Evolutionary conservation across 64 coral and sea anemone species (phyloP), one percentile per base, ranked within the genome.

Genomic region (Stichodactyla mertensii): DNA sequence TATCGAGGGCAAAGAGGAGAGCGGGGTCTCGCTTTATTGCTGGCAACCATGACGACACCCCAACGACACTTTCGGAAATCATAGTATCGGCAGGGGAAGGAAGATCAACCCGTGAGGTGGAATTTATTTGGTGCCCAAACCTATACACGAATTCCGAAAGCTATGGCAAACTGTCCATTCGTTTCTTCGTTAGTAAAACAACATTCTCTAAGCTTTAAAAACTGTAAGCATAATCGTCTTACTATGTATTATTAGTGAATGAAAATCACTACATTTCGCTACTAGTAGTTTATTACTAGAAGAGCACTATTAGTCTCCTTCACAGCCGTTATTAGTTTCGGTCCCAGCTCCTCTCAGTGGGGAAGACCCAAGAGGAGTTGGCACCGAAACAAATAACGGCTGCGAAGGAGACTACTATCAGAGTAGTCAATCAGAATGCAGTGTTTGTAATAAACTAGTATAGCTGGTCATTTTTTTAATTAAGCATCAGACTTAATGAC

Each of bases 91-190:
- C 20, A 27, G 71, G 67, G 16, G 84, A 91, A 70, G 89, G 89
- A 1, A 91, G 89, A 86, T 28, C 45, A 51, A 86, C 89, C 7
- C 22, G 89, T 8, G 89, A 91, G 59, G 57, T 91, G 15, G 89
- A 91, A 58, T 71, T 91, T 10, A 86, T 91, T 24, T 91, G 83
- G 89, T 91, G 89, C 84, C 89, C 84, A 12, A 66, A 84, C 51
- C 19, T 91, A 57, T 91, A 62, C 77, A 52, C 55, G 58, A 61
- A n/a, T 52, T 13, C 15, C 54, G 57, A 70, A 86, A 53, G 71
- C 52, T 86, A 79, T 51, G 89, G 89, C 51, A 91, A 91, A 86
- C 28, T 31, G 28, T 31, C 28, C 28, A 31, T 31, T 31, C 28
- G 28, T 31, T 31, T 31, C 28, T 31, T 31, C 28, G 55, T 91